Evolutionary conservation across 2,113 vertebrate genomes (phyloP), one percentile per base, ranked within the genome.

Genomic region (Cephalopterus ornatus): DNA sequence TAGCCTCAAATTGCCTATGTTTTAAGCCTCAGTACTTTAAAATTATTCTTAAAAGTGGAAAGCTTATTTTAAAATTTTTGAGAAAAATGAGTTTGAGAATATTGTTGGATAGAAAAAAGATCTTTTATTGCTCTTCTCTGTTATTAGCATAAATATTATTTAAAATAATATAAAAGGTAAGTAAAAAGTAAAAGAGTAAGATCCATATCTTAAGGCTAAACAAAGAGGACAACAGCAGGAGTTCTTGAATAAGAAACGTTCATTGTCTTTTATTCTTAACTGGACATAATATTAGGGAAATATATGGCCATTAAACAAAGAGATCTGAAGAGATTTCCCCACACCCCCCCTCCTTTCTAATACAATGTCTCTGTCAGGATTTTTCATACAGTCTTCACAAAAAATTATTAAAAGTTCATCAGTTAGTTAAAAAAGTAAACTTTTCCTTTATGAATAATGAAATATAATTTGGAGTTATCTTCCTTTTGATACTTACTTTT

Each of bases 401-500:
- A 73, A 88, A 59, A 24, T 14, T 56, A 22, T 18, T 49, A 58
- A 24, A 9, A 15, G 1, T 11, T 86, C 6, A 12, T 41, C 44
- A 1, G 0, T 50, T 55, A 83, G 5, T 56, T 86, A 21, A 65
- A 78, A 68, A 66, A 41, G 1, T 13, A 70, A 56, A 23, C 41
- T 3, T 86, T 63, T 83, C 4, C 11, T 73, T 53, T 87, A n/a
- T 59, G 12, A 49, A 58, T 53, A 61, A 59, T 47, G 12, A 85
- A 87, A 92, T 35, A 75, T 33, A 53, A 20, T 66, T 77, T 84
- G 15, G 12, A 93, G 71, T 2, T 14, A 73, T 0, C 7, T 59
- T 71, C 32, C 33, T 93, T 82, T 85, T 77, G 28, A 91, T 84
- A 91, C 15, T 89, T 90, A 73, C 87, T 74, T 95, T 76, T 24